A percentile compares a stretch with the other conserved stretches of the same genome.
These are phyloP conservation scores for Cephus rjabovi DNA, from an alignment of 2,888 invertebrate genomes.

Conservation along the genomic window DNA sequence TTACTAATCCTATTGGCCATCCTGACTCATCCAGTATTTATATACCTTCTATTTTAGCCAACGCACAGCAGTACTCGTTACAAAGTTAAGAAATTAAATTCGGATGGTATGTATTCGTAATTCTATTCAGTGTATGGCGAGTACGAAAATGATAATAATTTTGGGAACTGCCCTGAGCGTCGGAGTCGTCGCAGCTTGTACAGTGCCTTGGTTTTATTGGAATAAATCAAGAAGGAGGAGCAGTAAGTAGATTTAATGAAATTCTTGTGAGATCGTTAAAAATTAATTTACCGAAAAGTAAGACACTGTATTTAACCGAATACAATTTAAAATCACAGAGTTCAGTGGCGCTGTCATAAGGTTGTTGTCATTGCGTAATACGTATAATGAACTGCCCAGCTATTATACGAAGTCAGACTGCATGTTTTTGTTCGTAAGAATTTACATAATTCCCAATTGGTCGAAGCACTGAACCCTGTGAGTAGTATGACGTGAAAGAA, in stretches of 20 bases:
- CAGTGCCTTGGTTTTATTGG: slow-evolving; percentile 29
- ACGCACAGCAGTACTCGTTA: neutral
- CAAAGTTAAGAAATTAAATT: neutral
- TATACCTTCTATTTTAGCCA: neutral
- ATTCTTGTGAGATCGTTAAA: neutral
- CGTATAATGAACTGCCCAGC: neutral
- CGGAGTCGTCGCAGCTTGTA: slow-evolving; percentile 27
- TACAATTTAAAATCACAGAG: neutral
- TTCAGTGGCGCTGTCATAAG: neutral
- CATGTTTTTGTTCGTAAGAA: neutral
- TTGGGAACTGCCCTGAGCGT: slow-evolving; percentile 24
- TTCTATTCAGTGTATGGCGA: neutral
- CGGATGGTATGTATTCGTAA: neutral
- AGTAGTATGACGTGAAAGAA: neutral
- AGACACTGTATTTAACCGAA: neutral
- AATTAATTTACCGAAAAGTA: neutral
- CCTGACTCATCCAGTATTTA: neutral
- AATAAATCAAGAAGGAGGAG: slow-evolving; percentile 1
- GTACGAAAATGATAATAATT: slow-evolving; percentile 26
- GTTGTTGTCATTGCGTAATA: neutral
- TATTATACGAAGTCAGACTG: neutral
- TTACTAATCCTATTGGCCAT: neutral
- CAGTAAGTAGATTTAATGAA: neutral
- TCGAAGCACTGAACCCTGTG: neutral
- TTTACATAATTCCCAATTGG: neutral